Evolutionary conservation across 2,888 invertebrate species (phyloP).

Genomic region (Rugalucina vietnamica): DNA sequence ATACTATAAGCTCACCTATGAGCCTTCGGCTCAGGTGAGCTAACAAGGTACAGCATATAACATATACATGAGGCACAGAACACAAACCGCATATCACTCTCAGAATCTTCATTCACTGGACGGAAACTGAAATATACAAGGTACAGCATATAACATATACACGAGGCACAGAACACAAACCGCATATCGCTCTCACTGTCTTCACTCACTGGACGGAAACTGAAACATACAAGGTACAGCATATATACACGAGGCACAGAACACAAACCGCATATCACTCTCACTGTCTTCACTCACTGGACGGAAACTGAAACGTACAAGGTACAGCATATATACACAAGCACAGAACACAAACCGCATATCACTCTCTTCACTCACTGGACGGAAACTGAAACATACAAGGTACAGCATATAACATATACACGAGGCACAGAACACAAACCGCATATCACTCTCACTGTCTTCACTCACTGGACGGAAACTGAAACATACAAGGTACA

Average conservation of each 20-base stretch:
- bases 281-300: slow-evolving; percentile 91
- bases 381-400: slow-evolving; percentile 88
- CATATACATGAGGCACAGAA: too few species aligned
- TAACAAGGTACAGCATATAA: too few species aligned
- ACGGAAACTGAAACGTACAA: slow-evolving; percentile 92
- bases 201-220: slow-evolving; percentile 92
- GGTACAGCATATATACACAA: slow-evolving; percentile 93
- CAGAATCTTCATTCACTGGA: too few species aligned
- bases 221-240: slow-evolving; percentile 94
- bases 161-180: slow-evolving; percentile 98
- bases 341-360: slow-evolving; percentile 99
- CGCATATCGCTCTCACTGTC: slow-evolving; percentile 95
- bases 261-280: slow-evolving; percentile 97
- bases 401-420: background rate
- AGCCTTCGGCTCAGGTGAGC: too few species aligned
- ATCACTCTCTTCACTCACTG: slow-evolving; percentile 93
- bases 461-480: too few species aligned
- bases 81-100: too few species aligned
- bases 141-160: slow-evolving; percentile 94
- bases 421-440: background rate
- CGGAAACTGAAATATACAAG: too few species aligned
- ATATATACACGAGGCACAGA: slow-evolving; percentile 96
- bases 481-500: too few species aligned
- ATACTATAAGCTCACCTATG: too few species aligned
- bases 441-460: too few species aligned